A percentile compares a stretch with the other conserved stretches of the same genome.
phyloP scores from a whole-genome alignment of 2,113 vertebrate genomes.

The Tylochromis polylepis region DNA sequence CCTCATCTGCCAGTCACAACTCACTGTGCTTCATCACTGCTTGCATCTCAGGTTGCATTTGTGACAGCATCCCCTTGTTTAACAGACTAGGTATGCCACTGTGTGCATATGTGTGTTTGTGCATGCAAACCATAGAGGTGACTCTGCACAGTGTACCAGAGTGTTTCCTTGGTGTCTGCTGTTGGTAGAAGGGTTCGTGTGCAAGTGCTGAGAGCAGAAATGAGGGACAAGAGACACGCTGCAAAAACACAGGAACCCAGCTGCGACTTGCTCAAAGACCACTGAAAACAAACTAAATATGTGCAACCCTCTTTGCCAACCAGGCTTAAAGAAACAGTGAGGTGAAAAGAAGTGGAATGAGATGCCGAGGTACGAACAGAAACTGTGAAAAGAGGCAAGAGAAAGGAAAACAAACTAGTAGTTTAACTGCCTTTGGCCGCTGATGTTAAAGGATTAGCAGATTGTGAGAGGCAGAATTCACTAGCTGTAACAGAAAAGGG shows the following conservation, averaged over 20 bases:
- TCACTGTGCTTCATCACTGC: constrained; percentile 3
- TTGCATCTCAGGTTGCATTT: constrained; percentile 47
- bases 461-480: constrained; percentile 13
- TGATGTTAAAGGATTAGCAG: constrained; percentile 28
- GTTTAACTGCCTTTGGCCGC: constrained; percentile 40
- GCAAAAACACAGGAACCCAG: not conserved
- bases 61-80: constrained; percentile 7
- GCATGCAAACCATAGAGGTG: not conserved
- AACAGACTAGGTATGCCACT: not conserved
- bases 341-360: constrained; percentile 11
- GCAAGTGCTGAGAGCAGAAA: not conserved
- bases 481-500: constrained; percentile 24
- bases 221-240: not conserved
- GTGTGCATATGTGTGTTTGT: not conserved
- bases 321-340: constrained; percentile 2
- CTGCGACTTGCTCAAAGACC: constrained; percentile 21
- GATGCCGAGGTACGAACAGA: not conserved
- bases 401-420: constrained; percentile 12
- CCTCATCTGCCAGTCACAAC: not conserved
- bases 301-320: not conserved
- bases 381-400: constrained; percentile 3
- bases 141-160: not conserved
- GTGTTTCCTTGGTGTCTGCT: constrained; percentile 3
- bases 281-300: constrained; percentile 40
- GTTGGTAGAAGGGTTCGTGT: not conserved